Evolutionary conservation across 2,888 invertebrate species (phyloP).

Genomic region (Lepidochitona cinerea): DNA sequence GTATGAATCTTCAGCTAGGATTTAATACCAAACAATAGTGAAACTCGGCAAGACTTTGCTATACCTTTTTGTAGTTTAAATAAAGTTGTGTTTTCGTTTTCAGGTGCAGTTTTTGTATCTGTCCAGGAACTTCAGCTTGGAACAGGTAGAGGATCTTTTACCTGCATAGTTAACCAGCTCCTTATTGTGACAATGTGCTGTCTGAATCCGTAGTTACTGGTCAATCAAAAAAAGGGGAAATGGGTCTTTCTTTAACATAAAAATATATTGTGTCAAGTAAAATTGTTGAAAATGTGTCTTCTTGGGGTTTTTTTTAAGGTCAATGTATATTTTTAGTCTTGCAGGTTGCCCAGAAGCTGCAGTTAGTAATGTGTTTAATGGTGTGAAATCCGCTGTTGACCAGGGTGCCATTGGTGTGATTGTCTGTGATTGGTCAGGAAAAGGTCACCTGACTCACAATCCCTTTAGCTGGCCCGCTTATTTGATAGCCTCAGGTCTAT

Average conservation of each 20-base stretch:
- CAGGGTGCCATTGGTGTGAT: constrained; percentile 74
- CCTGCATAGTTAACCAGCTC: neutral
- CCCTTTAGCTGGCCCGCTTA: constrained; percentile 77
- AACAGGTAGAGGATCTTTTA: too few relatives aligned
- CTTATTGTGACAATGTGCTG: neutral
- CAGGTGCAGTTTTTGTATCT: constrained; percentile 72
- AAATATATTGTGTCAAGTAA: too few relatives aligned
- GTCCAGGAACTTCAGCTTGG: constrained; percentile 77
- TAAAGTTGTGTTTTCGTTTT: constrained; percentile 29
- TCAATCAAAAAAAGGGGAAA: too few relatives aligned
- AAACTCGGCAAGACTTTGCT: too few relatives aligned
- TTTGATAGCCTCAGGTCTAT: constrained; percentile 74
- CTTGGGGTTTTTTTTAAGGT: too few relatives aligned
- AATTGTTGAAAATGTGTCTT: too few relatives aligned
- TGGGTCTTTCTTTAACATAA: too few relatives aligned
- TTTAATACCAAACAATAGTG: too few relatives aligned
- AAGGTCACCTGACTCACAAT: constrained; percentile 75
- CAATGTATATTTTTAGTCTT: constrained; percentile 72
- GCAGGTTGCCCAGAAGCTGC: constrained; percentile 77
- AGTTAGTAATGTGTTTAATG: constrained; percentile 75
- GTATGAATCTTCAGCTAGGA: too few relatives aligned
- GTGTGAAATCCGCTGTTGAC: constrained; percentile 73
- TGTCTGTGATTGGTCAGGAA: constrained; percentile 77
- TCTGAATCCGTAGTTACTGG: neutral
- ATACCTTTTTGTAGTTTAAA: too few relatives aligned